These are phyloP conservation scores for Coptodon rendalli DNA, from an alignment of 2,113 vertebrate genomes.

Conservation along the genomic window DNA sequence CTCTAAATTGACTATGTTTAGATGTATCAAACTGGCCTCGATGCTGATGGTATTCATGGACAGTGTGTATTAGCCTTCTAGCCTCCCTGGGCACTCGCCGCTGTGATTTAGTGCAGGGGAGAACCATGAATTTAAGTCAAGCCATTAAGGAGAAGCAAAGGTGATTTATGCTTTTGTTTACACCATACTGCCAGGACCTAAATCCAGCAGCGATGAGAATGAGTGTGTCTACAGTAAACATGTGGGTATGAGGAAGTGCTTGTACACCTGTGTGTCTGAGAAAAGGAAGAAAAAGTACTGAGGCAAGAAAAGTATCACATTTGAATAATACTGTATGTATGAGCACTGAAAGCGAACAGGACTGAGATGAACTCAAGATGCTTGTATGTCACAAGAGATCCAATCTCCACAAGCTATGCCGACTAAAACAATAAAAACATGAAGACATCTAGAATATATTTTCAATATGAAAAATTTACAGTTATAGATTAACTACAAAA, in stretches of 20 bases:
- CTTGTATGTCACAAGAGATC: not conserved
- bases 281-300: not conserved
- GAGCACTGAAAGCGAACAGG: not conserved
- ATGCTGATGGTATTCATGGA: constrained; percentile 38
- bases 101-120: constrained; percentile 36
- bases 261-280: not conserved
- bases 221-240: not conserved
- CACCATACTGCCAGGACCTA: constrained; percentile 4
- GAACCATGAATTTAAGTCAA: constrained; percentile 42
- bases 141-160: not conserved
- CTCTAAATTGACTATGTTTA: constrained; percentile 27
- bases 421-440: not conserved
- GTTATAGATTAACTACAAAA: not conserved
- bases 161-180: constrained; percentile 57
- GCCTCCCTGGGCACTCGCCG: not conserved
- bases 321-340: not conserved
- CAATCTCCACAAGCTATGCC: not conserved
- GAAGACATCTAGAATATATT: not conserved
- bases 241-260: not conserved
- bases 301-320: not conserved
- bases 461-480: not conserved
- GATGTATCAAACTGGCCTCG: constrained; percentile 19
- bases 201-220: constrained; percentile 16
- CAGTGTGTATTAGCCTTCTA: constrained; percentile 31
- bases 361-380: not conserved